phyloP scores from a whole-genome alignment of 2,797 vertebrate species.

The Chloroceryle inda region DNA sequence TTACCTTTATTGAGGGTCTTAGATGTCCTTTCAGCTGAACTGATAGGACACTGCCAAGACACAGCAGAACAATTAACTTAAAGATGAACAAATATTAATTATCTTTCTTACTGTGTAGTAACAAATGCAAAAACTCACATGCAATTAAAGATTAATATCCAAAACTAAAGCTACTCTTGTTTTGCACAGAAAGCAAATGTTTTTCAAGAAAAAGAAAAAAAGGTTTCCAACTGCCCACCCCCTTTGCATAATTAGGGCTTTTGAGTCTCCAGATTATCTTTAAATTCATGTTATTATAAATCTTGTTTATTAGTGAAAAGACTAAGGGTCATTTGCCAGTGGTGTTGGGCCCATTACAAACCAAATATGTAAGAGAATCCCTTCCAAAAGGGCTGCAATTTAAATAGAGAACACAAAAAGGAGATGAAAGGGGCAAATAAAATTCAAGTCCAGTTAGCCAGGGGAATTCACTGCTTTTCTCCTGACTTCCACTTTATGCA shows the following conservation, averaged over 20 bases:
- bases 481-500: neutral
- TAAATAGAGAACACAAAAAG: conserved; percentile 55
- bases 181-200: neutral
- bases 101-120: neutral
- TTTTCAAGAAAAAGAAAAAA: neutral
- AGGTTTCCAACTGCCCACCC: neutral
- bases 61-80: neutral
- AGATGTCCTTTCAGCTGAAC: neutral
- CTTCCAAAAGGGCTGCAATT: conserved; percentile 14
- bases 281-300: conserved; percentile 56
- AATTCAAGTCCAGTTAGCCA: conserved; percentile 45
- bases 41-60: neutral
- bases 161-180: neutral
- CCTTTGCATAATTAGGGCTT: conserved; percentile 28
- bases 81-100: no score
- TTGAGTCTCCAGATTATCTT: conserved; percentile 37
- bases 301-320: conserved; percentile 53
- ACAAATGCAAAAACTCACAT: neutral
- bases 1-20: neutral
- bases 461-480: conserved; percentile 41
- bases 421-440: conserved; percentile 47
- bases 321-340: conserved; percentile 21
- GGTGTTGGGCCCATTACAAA: neutral
- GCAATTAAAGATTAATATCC: neutral
- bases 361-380: neutral